Base-by-base conservation (phyloP, 2,888 invertebrate genomes). In the Sphinx pinastri region DNA sequence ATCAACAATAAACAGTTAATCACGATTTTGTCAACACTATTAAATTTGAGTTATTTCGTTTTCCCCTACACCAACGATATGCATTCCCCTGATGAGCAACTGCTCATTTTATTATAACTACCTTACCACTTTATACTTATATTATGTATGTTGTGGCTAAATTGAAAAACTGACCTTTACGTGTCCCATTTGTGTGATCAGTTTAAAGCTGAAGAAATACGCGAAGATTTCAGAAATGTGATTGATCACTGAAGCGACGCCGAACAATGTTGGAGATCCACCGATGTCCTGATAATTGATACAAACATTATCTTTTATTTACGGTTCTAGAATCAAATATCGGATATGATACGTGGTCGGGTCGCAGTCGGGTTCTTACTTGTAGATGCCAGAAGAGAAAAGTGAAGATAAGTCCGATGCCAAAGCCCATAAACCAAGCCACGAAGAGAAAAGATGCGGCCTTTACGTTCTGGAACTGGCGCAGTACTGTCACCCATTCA, bases 361-460 rank as follows among this genome's bases (percentile, higher is more conserved):
- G 11, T 45, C 4, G 11, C 12, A 6, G n/a, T 14, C 8, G 7
- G 25, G 8, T 0, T 19, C 69, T 5, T 11, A 98, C 98, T 94
- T 98, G 97, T 67, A 99, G 95, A 92, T 99, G 99, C 99, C 99
- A 99, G 94, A 99, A 99, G 71, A 99, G 96, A 93, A 99, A 99
- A 5, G 99, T 99, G 93, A 99, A 99, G 80, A 99, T 99, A 79
- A 99, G 95, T 0, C 99, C 99, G 82, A 99, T 99, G 70, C 99
- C 99, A 86, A 99, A 98, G 70, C 99, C 99, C 99, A 99, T 99
- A 92, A 98, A 99, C 98, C 99, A 99, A 67, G 99, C 98, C 51
- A 99, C 98, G 88, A 99, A 98, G 67, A 99, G 95, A 88, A 99
- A 98, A 0, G 98, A 97, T 14, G 97, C 97, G 76, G 98, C 98